These are phyloP conservation scores for Bos javanicus DNA, from an alignment of 2,113 vertebrate species.

Conservation along the genomic window DNA sequence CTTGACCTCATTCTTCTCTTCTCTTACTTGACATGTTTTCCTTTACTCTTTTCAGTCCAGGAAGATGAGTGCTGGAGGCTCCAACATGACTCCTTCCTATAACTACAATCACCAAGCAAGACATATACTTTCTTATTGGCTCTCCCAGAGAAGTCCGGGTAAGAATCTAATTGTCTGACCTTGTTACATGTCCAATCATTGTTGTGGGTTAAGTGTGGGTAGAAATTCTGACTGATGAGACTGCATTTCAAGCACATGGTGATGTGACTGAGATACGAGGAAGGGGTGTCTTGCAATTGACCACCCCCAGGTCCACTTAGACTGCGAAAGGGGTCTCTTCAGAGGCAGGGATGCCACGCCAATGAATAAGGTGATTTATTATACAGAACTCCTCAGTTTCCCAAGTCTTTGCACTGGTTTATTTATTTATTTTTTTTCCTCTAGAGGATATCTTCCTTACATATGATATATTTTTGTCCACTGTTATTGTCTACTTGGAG, in stretches of 20 bases:
- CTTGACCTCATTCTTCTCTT: not conserved
- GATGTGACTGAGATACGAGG: not conserved
- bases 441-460: constrained; percentile 33
- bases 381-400: not conserved
- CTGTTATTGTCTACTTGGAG: not conserved
- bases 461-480: not conserved
- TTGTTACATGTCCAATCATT: not conserved
- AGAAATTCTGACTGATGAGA: not conserved
- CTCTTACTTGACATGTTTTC: not conserved
- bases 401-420: not conserved
- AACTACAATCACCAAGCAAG: not conserved
- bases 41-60: not conserved
- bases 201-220: not conserved
- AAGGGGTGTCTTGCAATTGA: not conserved
- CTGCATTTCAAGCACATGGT: not conserved
- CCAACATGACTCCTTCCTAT: not conserved
- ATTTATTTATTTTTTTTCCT: not conserved
- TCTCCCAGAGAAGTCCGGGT: not conserved
- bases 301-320: not conserved
- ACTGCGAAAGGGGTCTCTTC: not conserved
- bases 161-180: not conserved
- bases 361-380: not conserved
- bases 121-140: not conserved
- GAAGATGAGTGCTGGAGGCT: not conserved
- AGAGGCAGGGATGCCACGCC: not conserved